Percentiles rank a stretch among this genome's conserved stretches.
These are phyloP conservation scores for Pseudolycoriella hygida DNA, from an alignment of 2,888 invertebrate species.

Conservation along the genomic window DNA sequence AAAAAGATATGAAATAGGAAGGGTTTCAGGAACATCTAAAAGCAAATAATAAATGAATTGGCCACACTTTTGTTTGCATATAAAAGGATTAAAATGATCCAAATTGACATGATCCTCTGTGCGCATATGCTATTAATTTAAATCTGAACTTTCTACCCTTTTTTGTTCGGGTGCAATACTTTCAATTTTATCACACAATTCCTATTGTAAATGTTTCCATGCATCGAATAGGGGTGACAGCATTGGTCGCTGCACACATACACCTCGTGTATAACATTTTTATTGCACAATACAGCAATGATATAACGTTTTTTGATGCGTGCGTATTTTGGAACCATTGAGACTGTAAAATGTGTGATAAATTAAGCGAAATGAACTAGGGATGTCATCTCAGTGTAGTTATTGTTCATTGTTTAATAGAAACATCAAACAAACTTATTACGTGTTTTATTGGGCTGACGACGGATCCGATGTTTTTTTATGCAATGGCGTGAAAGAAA, in stretches of 20 bases:
- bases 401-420: conserved; percentile 1
- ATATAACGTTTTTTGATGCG: neutral
- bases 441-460: neutral
- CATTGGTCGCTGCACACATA: neutral
- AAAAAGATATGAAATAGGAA: too few species aligned
- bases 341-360: conserved; percentile 7
- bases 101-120: conserved; percentile 2
- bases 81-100: conserved; percentile 4
- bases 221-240: neutral
- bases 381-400: neutral
- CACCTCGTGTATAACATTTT: neutral
- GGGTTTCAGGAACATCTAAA: neutral
- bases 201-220: neutral
- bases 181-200: neutral
- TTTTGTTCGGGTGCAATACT: neutral
- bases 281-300: neutral
- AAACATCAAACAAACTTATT: neutral
- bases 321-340: neutral
- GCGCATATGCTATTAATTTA: neutral
- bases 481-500: neutral
- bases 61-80: conserved; percentile 8
- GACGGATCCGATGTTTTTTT: neutral
- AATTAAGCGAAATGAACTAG: conserved; percentile 8
- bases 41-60: conserved; percentile 5
- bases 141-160: neutral